Conservation (phyloP, 2,888 invertebrate species). For the Callyntrura guangdongensis region DNA sequence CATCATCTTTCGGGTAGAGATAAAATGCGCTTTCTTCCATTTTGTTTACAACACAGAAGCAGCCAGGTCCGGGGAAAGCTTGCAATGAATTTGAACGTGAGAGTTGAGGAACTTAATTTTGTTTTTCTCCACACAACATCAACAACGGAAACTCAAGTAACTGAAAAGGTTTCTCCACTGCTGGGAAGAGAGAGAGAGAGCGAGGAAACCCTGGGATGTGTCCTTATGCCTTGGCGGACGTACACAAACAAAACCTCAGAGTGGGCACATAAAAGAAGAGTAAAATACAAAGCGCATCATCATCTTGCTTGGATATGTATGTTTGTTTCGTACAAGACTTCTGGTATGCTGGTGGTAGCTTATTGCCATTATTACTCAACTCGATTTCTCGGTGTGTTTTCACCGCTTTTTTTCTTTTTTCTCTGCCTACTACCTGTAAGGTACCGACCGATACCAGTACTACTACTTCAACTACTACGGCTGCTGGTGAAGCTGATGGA, state of each 20-base stretch:
- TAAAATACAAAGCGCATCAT: constrained; percentile 16
- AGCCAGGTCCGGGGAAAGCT: background rate
- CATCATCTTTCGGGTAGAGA: no score
- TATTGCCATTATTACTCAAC: background rate
- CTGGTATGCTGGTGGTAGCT: background rate
- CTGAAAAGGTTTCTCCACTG: background rate
- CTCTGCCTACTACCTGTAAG: background rate
- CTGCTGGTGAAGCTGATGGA: constrained; percentile 15
- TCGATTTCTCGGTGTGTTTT: background rate
- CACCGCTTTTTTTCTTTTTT: background rate
- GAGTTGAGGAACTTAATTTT: constrained; percentile 18
- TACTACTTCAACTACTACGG: background rate
- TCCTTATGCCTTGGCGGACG: background rate
- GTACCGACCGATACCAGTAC: no score
- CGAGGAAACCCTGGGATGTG: background rate
- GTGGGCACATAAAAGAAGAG: constrained; percentile 1
- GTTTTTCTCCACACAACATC: background rate
- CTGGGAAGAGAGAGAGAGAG: background rate
- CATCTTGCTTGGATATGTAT: background rate
- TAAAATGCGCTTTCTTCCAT: no score
- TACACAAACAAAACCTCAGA: background rate
- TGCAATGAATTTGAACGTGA: constrained; percentile 1
- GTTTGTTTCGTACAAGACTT: no score
- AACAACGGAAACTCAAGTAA: background rate
- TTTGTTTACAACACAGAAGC: background rate